Evolutionary conservation across 2,113 vertebrate species (phyloP).

Genomic region (Erythrocercus mccallii): DNA sequence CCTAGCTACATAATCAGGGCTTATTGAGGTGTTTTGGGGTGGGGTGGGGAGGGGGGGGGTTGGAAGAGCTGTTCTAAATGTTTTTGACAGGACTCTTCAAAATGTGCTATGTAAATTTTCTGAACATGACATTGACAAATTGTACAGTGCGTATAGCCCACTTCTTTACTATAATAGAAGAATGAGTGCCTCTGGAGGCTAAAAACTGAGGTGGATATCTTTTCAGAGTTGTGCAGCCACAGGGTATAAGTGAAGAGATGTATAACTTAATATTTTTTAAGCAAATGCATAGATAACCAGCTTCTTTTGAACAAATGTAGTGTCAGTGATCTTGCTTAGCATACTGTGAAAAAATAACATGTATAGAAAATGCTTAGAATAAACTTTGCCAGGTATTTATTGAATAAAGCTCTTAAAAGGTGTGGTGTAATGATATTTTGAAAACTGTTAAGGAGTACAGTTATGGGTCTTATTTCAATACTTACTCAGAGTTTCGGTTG

Average conservation of each 20-base stretch:
- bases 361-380: background rate
- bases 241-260: background rate
- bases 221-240: background rate
- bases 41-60: too few relatives aligned
- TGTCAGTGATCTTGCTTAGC: background rate
- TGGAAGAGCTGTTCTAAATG: background rate
- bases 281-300: background rate
- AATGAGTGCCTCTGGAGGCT: background rate
- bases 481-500: background rate
- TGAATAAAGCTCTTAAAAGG: background rate
- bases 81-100: slow-evolving; percentile 42
- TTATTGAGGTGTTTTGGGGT: background rate
- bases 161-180: background rate
- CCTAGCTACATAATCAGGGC: background rate
- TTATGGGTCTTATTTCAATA: background rate
- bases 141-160: background rate
- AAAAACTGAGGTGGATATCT: slow-evolving; percentile 3
- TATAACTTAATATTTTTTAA: slow-evolving; percentile 9
- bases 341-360: background rate
- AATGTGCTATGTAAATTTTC: background rate
- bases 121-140: background rate
- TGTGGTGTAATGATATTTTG: background rate
- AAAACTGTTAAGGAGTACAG: background rate
- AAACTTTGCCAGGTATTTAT: background rate
- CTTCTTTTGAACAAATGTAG: background rate